A percentile compares a stretch with the other conserved stretches of the same genome.
phyloP scores from a whole-genome alignment of 2,113 vertebrate species.

The Ia io region DNA sequence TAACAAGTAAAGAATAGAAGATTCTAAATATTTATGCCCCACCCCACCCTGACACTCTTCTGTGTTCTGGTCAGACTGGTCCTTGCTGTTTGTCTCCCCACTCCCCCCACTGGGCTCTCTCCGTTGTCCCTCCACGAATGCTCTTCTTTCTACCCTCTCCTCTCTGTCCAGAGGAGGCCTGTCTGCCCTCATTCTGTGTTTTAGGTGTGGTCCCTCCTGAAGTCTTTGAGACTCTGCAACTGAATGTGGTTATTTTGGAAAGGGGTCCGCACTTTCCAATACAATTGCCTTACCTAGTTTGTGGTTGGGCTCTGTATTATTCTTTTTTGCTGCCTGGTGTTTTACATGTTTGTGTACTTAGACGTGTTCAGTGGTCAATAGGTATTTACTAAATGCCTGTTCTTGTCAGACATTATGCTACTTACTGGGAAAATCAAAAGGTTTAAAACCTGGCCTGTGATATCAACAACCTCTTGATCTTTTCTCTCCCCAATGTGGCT shows the following conservation, averaged over 20 bases:
- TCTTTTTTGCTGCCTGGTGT: background rate
- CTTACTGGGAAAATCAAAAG: background rate
- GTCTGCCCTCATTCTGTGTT: background rate
- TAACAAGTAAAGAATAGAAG: background rate
- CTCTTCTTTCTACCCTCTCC: background rate
- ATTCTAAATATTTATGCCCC: constrained; percentile 33
- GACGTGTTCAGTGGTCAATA: background rate
- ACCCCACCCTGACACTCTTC: background rate
- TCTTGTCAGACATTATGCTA: background rate
- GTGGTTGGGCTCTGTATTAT: background rate
- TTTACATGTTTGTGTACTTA: background rate
- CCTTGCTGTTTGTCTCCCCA: background rate
- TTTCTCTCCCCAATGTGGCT: background rate
- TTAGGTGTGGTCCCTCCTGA: background rate
- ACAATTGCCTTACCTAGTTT: background rate
- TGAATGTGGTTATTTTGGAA: background rate
- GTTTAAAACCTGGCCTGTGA: background rate
- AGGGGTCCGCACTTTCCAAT: background rate
- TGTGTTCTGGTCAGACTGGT: background rate
- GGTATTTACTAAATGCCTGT: background rate
- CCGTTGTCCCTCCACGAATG: background rate
- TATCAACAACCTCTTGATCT: background rate
- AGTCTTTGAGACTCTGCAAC: background rate
- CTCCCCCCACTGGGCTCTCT: background rate
- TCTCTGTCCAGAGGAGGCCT: background rate